Percentiles rank a stretch among this genome's conserved stretches.
Evolutionary conservation across 2,888 invertebrate genomes (phyloP).

Genomic region (Lasioglossum morio): DNA sequence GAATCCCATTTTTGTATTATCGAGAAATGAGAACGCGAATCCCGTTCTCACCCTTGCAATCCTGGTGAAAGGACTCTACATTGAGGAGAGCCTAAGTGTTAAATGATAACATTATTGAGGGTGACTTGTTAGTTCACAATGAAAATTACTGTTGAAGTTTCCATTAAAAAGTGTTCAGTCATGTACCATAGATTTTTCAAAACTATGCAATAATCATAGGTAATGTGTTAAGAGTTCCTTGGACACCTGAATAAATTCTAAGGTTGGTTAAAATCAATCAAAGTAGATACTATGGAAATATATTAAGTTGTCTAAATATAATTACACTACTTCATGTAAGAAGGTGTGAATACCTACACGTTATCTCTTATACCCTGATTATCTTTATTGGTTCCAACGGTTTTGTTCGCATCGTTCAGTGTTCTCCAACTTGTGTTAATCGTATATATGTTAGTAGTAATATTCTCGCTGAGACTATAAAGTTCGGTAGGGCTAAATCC

Average conservation of each 20-base stretch:
- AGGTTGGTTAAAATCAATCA: background rate
- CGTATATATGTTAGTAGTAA: constrained; percentile 92
- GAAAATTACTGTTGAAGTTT: too few species aligned
- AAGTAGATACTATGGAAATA: background rate
- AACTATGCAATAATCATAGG: too few species aligned
- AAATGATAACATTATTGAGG: too few species aligned
- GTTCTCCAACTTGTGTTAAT: constrained; percentile 91
- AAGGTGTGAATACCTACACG: constrained; percentile 85
- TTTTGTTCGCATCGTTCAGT: constrained; percentile 90
- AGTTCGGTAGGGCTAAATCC: constrained; percentile 91
- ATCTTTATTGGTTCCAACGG: constrained; percentile 91
- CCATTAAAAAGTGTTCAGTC: too few species aligned
- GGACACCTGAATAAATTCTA: background rate
- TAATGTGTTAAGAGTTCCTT: too few species aligned
- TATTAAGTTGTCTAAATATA: background rate
- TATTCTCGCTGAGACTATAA: constrained; percentile 92
- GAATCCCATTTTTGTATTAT: too few species aligned
- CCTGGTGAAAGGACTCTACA: too few species aligned
- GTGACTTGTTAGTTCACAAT: too few species aligned
- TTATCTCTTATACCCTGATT: constrained; percentile 89
- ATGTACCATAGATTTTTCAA: too few species aligned
- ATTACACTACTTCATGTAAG: background rate
- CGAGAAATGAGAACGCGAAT: too few species aligned
- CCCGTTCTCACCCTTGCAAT: too few species aligned
- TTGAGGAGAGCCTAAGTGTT: too few species aligned